Percentiles rank a stretch among this genome's conserved stretches.
Evolutionary conservation across 1,140 invertebrate genomes (phyloP).

Genomic region (Lepidurus packardi): DNA sequence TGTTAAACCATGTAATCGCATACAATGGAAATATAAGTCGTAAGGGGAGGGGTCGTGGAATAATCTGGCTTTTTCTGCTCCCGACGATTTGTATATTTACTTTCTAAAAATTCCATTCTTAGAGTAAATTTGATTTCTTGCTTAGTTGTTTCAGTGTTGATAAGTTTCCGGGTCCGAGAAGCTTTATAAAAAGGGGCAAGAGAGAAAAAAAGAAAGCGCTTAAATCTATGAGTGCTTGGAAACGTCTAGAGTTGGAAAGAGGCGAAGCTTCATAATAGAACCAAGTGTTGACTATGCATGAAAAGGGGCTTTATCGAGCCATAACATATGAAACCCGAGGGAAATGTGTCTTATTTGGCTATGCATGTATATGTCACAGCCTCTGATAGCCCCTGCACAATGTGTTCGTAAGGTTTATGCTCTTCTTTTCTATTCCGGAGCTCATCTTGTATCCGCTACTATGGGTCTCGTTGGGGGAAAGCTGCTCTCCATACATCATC

Average conservation of each 20-base stretch:
- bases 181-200: neutral
- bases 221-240: neutral
- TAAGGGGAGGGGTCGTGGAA: neutral
- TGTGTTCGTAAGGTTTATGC: neutral
- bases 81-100: neutral
- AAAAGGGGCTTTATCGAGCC: constrained; percentile 17
- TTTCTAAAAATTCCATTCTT: neutral
- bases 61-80: neutral
- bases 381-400: constrained; percentile 8
- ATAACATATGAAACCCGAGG: constrained; percentile 5
- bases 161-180: neutral
- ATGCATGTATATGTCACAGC: constrained; percentile 19
- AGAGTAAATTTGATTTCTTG: neutral
- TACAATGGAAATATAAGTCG: neutral
- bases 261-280: constrained; percentile 8
- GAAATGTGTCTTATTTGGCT: constrained; percentile 4
- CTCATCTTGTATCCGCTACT: neutral
- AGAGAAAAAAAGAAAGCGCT: neutral
- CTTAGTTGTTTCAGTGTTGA: neutral
- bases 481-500: neutral
- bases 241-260: neutral
- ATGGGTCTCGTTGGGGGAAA: neutral
- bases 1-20: neutral
- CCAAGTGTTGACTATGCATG: constrained; percentile 15
- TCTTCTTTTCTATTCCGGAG: neutral